Base-by-base conservation (phyloP, 1,140 invertebrate species). In the Anastrepha ludens region DNA sequence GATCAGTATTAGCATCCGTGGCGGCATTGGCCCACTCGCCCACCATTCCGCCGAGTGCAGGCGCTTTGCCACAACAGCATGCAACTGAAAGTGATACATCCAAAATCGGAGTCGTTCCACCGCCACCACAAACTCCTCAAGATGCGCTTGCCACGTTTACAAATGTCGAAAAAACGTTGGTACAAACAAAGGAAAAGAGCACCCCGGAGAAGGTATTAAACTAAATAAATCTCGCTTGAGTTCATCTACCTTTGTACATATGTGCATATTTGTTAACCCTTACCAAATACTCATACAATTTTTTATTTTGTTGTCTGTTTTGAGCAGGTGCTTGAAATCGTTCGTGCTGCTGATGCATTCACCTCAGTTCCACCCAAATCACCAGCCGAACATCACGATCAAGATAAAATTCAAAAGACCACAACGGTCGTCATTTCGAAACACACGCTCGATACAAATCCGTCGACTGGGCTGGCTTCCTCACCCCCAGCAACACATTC, bases 361-460 rank as follows among this genome's bases (percentile, higher is more conserved):
- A 96, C 96, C 88, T 94, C 92, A 93, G 95, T 95, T 89, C 96
- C 97, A 86, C 97, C 97, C 17, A 97, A 97, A 90, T 97, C 97
- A 87, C 97, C 97, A 2, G 94, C 95, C 67, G 95, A 95, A 88
- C 94, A 94, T 87, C 94, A 94, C 90, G 93, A 94, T 29, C 93
- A 94, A 86, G 96, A 96, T 89, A 96, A 96, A 90, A 95, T 97
- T 89, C 95, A 96, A 90, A 98, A 98, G 95, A 98, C 97, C 60
- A 98, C 97, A 65, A 98, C 97, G n/a, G 97, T 98, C 90, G 97
- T 98, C 29, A 98, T 98, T 97, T 97, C 96, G 93, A 98, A 98
- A 94, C 97, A 98, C 92, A 98, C 97, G 59, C 94, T 98, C 87
- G 92, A 93, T 88, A 93, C 93, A 62, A 91, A 93, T 89, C 91